A percentile compares a stretch with the other conserved stretches of the same genome.
These are phyloP conservation scores for Condylura cristata DNA, from an alignment of 2,113 vertebrate genomes.

Conservation along the genomic window DNA sequence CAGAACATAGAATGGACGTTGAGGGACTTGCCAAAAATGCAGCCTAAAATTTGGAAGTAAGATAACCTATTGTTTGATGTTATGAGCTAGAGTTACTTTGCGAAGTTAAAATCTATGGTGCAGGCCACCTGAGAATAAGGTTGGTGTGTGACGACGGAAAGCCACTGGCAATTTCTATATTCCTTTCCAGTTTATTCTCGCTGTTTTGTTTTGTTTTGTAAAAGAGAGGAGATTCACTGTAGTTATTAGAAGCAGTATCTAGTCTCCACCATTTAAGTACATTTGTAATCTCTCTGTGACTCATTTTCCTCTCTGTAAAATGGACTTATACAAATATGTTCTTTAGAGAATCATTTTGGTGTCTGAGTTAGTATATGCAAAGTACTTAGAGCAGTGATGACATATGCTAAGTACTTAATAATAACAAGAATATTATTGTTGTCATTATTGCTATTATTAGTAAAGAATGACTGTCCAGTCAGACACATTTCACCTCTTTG, in stretches of 20 bases:
- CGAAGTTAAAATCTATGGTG: background rate
- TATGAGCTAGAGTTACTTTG: background rate
- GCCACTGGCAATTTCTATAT: background rate
- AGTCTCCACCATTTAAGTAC: background rate
- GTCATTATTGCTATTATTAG: too few species aligned
- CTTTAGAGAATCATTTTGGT: background rate
- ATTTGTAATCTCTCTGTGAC: background rate
- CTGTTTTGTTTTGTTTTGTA: background rate
- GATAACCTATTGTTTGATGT: background rate
- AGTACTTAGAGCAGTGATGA: background rate
- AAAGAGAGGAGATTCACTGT: background rate
- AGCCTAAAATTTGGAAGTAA: background rate
- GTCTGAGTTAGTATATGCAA: background rate
- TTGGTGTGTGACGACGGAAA: background rate
- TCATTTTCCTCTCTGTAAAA: conserved; percentile 1
- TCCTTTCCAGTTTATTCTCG: background rate
- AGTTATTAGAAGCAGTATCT: background rate
- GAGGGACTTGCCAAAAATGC: background rate
- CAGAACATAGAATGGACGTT: background rate
- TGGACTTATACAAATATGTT: background rate
- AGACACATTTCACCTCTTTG: background rate
- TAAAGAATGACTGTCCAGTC: background rate
- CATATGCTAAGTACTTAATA: background rate
- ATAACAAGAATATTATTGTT: background rate
- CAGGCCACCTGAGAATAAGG: background rate